Base-by-base conservation (phyloP, 2,888 invertebrate genomes). In the Drosophila paramelanica region DNA sequence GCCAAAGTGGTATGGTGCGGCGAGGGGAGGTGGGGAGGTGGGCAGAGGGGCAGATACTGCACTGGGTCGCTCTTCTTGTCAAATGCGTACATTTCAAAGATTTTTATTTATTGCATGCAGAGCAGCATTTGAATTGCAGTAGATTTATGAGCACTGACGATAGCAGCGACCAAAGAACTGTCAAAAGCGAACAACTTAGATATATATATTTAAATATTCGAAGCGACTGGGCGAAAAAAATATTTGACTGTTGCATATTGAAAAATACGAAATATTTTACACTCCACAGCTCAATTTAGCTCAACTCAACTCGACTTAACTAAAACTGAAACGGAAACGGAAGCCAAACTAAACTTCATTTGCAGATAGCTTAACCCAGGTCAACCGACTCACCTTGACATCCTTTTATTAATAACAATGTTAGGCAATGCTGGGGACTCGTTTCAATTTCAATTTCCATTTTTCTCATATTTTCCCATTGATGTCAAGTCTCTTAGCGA, bases 41-140 rank as follows among this genome's bases (percentile, higher is more conserved):
- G 36, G n/a, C 36, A 31, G 11, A 17, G 36, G 13, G 11, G 13
- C 14, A 39, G 43, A 20, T 45, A 42, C 38, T 39, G 36, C 42
- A n/a, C 6, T 17, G 33, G 38, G 33, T 47, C 51, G 23, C 42
- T 23, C 38, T 64, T 25, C 55, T 67, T 73, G 80, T 82, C 77
- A 82, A 77, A 73, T 79, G 79, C 82, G 85, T 76, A 72, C 45
- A 81, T 65, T 86, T 74, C 67, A 51, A 71, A 65, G 67, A 87
- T 72, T 88, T 68, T 72, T 81, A 85, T 85, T 84, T 88, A 77
- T 75, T 71, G 77, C 84, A 59, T 67, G 75, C 51, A 57, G 55
- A 77, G 67, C 66, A 73, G 72, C 81, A 83, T 83, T 83, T 87
- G 75, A 87, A 84, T 81, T 69, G 78, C 70, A 76, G 36, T 57